These are phyloP conservation scores for Entomobrya multifasciata DNA, from an alignment of 2,888 invertebrate genomes.

Conservation along the genomic window DNA sequence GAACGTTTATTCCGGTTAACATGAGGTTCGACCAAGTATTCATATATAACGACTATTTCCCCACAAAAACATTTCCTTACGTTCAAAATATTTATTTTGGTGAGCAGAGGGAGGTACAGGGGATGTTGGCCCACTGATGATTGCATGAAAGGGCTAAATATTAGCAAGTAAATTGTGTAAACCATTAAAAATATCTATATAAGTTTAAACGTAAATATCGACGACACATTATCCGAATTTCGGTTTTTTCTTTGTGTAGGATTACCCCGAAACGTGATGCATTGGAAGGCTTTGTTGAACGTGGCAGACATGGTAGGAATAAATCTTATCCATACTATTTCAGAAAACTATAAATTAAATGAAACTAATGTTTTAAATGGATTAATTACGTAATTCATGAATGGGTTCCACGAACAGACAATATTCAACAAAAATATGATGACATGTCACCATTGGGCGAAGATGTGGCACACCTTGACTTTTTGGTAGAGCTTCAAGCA, in stretches of 20 bases:
- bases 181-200: too few species aligned
- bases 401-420: too few species aligned
- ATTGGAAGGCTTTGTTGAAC: constrained; percentile 69
- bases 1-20: constrained; percentile 68
- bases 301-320: constrained; percentile 63
- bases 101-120: constrained; percentile 60
- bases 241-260: constrained; percentile 3
- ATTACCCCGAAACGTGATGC: constrained; percentile 70
- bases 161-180: constrained; percentile 64
- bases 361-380: too few species aligned
- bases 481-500: constrained; percentile 65
- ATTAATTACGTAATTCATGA: too few species aligned
- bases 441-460: constrained; percentile 55
- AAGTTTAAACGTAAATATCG: too few species aligned
- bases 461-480: constrained; percentile 67
- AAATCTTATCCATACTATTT: background rate
- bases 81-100: background rate
- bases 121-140: constrained; percentile 66
- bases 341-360: too few species aligned
- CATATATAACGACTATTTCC: too few species aligned
- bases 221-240: background rate
- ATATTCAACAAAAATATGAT: constrained; percentile 61
- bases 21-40: constrained; percentile 57
- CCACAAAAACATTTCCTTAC: too few species aligned
- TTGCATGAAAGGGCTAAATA: constrained; percentile 64